These are phyloP conservation scores for Pollenia labialis DNA, from an alignment of 2,888 invertebrate genomes.

Conservation along the genomic window DNA sequence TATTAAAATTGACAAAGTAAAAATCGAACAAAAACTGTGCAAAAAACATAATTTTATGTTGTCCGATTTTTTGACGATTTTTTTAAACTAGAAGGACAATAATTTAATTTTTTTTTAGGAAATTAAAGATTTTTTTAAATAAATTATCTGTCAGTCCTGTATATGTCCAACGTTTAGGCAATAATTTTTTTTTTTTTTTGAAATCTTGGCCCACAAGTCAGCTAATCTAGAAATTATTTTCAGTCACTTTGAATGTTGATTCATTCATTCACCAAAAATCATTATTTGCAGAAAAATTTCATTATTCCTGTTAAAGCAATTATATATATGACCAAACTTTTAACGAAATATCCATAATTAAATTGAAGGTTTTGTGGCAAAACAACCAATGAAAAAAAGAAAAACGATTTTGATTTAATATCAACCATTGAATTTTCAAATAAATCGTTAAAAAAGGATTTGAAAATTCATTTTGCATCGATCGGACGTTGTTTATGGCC, in stretches of 20 bases:
- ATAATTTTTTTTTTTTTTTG: too few relatives aligned
- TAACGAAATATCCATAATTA: conserved; percentile 55
- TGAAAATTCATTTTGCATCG: conserved; percentile 24
- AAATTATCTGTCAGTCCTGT: too few relatives aligned
- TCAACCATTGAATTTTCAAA: conserved; percentile 38
- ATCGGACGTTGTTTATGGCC: conserved; percentile 45
- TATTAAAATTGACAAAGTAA: too few relatives aligned
- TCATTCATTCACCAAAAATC: neutral
- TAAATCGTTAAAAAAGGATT: conserved; percentile 37
- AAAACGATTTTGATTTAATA: conserved; percentile 50
- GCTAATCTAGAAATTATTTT: neutral
- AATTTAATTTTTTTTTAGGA: too few relatives aligned
- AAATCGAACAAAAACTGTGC: too few relatives aligned
- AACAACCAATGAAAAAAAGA: conserved; percentile 49
- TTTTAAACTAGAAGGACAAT: too few relatives aligned
- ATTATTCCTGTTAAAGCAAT: conserved; percentile 45
- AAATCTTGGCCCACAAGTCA: too few relatives aligned
- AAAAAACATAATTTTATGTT: too few relatives aligned
- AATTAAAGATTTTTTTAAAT: too few relatives aligned
- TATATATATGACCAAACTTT: conserved; percentile 43
- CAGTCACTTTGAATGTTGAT: neutral
- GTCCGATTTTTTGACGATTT: too few relatives aligned
- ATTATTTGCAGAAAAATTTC: neutral
- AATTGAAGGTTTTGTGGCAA: conserved; percentile 50
- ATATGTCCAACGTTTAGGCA: too few relatives aligned